phyloP scores from a whole-genome alignment of 1,140 invertebrate genomes.

The Stenopsyche tienmushanensis region DNA sequence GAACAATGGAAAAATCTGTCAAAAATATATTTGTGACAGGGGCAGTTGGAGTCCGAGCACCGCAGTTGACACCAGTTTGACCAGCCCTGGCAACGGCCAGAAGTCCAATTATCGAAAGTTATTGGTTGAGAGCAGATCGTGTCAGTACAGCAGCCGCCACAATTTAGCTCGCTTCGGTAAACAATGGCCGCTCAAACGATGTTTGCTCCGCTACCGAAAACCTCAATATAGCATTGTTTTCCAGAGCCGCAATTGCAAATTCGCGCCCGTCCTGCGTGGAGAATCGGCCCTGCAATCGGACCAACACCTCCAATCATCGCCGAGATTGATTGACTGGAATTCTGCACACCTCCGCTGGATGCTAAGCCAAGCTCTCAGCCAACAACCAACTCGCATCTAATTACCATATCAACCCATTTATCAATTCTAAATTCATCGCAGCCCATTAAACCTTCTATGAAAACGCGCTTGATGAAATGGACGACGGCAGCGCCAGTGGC shows the following conservation, averaged over 20 bases:
- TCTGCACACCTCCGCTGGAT: too few species aligned
- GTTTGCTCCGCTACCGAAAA: slow-evolving; percentile 6
- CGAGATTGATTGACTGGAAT: too few species aligned
- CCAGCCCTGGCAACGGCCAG: not conserved
- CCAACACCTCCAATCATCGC: too few species aligned
- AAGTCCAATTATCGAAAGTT: slow-evolving; percentile 27
- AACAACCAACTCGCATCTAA: not conserved
- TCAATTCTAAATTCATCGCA: too few species aligned
- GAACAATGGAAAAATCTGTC: not conserved
- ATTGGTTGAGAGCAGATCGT: slow-evolving; percentile 23
- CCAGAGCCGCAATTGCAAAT: not conserved
- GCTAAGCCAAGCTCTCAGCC: too few species aligned
- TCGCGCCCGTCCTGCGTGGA: not conserved
- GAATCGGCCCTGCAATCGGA: too few species aligned
- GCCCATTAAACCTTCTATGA: too few species aligned
- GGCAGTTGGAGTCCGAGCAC: too few species aligned
- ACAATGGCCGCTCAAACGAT: slow-evolving; percentile 14
- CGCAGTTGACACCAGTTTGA: not conserved
- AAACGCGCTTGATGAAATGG: too few species aligned
- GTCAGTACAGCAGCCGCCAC: slow-evolving; percentile 16
- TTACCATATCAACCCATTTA: not conserved
- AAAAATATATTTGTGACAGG: not conserved
- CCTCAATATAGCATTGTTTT: not conserved
- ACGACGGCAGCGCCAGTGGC: too few species aligned
- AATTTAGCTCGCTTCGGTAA: slow-evolving; percentile 19